Percentiles rank a stretch among this genome's conserved stretches.
phyloP scores from a whole-genome alignment of 1,140 invertebrate genomes.

The Heliconius nattereri region DNA sequence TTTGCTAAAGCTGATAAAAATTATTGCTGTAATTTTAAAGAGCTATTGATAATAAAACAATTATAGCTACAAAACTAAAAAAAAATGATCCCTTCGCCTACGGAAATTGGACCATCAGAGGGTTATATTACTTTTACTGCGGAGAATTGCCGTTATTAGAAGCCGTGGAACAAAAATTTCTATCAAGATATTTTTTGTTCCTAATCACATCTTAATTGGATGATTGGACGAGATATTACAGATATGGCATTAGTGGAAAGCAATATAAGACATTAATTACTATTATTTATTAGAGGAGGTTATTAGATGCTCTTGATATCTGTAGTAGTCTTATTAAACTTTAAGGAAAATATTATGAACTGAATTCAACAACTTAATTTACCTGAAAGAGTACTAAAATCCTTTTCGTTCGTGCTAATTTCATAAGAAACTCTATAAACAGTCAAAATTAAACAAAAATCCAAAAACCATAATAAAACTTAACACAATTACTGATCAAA shows the following conservation, averaged over 20 bases:
- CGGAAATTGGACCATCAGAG: constrained; percentile 5
- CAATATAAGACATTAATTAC: constrained; percentile 4
- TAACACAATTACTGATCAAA: too few relatives aligned
- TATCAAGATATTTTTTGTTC: background rate
- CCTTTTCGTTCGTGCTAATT: too few relatives aligned
- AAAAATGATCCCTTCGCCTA: background rate
- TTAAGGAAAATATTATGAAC: too few relatives aligned
- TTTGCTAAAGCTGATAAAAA: background rate
- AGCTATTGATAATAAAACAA: background rate
- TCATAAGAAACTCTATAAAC: too few relatives aligned
- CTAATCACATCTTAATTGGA: background rate
- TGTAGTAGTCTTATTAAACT: background rate
- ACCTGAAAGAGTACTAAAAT: background rate
- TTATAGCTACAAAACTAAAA: background rate
- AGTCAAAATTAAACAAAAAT: background rate
- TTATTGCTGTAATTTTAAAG: too few relatives aligned
- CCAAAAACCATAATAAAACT: too few relatives aligned
- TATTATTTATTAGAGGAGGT: background rate
- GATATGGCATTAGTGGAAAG: background rate
- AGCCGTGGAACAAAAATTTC: background rate
- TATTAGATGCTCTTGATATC: background rate
- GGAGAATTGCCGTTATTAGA: constrained; percentile 10
- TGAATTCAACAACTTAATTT: too few relatives aligned
- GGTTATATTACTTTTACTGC: constrained; percentile 4
- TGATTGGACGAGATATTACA: constrained; percentile 5